These are phyloP conservation scores for Hydrocynus forskahlii DNA, from an alignment of 2,797 vertebrate genomes.

Conservation along the genomic window DNA sequence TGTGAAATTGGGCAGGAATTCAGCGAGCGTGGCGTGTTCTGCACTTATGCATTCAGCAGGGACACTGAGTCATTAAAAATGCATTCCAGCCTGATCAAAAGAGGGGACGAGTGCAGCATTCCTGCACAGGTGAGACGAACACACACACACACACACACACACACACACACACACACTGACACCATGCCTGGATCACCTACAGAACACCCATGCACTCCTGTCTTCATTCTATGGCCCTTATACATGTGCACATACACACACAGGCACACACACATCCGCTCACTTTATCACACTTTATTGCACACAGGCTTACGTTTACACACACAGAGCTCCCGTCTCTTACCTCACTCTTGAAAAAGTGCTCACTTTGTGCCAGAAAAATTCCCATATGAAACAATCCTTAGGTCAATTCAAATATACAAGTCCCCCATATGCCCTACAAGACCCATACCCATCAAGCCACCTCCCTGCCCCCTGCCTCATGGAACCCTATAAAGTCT, in stretches of 20 bases:
- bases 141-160: not conserved
- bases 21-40: conserved; percentile 60
- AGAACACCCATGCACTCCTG: not conserved
- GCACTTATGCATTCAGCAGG: conserved; percentile 64
- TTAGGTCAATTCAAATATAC: not conserved
- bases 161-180: not conserved
- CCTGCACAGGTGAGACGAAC: conserved; percentile 67
- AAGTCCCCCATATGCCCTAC: too few relatives aligned
- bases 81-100: conserved; percentile 66
- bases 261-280: not conserved
- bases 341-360: not conserved
- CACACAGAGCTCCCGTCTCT: not conserved
- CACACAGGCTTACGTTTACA: not conserved
- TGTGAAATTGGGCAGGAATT: conserved; percentile 70
- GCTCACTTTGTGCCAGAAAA: not conserved
- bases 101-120: conserved; percentile 68
- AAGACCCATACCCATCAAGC: too few relatives aligned
- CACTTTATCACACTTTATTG: not conserved
- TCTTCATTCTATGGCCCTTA: not conserved
- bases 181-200: not conserved
- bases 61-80: conserved; percentile 78
- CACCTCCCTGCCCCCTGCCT: too few relatives aligned
- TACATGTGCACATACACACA: not conserved
- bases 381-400: not conserved
- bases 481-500: too few relatives aligned